Conservation (phyloP, 2,888 invertebrate species). For the Limnephilus rhombicus region DNA sequence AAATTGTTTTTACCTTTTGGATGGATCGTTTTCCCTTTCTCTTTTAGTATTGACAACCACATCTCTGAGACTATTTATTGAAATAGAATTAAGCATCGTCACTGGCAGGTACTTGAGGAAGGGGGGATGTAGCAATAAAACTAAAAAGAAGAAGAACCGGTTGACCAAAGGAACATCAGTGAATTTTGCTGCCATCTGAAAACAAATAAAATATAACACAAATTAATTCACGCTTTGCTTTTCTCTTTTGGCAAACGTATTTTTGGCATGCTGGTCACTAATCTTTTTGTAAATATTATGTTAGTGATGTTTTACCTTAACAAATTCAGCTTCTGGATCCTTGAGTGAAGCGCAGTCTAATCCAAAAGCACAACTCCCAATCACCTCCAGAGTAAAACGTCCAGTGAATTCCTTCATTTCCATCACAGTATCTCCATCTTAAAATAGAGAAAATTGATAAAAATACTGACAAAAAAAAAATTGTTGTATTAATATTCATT, state of each 20-base stretch:
- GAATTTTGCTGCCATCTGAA: conserved; percentile 62
- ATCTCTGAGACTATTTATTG: conserved; percentile 54
- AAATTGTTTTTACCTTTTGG: conserved; percentile 53
- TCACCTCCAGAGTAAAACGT: conserved; percentile 77
- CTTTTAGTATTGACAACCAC: conserved; percentile 56
- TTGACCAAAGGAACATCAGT: conserved; percentile 52
- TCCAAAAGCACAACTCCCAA: conserved; percentile 79
- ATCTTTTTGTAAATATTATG: not conserved
- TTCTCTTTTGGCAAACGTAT: not conserved
- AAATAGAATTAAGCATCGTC: conserved; percentile 42
- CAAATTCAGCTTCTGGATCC: conserved; percentile 75
- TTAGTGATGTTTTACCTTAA: conserved; percentile 71
- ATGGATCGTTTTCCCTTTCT: conserved; percentile 49
- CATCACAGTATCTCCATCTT: conserved; percentile 70
- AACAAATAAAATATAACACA: not conserved
- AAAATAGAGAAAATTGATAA: conserved; percentile 9
- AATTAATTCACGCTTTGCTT: not conserved
- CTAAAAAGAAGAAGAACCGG: conserved; percentile 57
- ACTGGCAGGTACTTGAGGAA: conserved; percentile 52
- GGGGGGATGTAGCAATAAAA: conserved; percentile 54
- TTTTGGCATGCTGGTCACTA: not conserved
- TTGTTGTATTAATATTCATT: not conserved
- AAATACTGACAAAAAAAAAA: not conserved
- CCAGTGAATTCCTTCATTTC: conserved; percentile 78
- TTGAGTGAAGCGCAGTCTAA: conserved; percentile 76